A percentile compares a stretch with the other conserved stretches of the same genome.
Conservation (phyloP, 1,140 invertebrate genomes). For the Yoshiicerus persimilis region DNA sequence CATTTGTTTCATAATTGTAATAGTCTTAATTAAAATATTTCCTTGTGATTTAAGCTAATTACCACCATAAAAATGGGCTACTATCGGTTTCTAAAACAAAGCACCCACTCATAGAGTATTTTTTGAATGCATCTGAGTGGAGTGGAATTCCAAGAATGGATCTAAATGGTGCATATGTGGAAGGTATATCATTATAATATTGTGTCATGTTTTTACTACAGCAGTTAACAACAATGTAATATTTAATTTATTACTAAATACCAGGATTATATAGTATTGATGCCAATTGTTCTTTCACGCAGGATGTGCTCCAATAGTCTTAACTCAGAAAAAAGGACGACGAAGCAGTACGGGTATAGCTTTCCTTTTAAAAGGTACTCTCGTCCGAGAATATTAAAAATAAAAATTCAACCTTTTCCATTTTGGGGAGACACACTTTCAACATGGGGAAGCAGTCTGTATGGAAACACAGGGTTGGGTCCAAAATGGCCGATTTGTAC, state of each 20-base stretch:
- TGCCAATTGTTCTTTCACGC: no score
- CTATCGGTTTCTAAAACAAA: constrained; percentile 18
- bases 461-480: no score
- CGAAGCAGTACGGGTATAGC: not conserved
- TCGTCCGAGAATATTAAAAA: no score
- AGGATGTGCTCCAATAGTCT: not conserved
- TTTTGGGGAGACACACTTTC: no score
- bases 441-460: no score
- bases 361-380: no score
- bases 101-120: not conserved
- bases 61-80: constrained; percentile 29
- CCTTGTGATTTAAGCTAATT: constrained; percentile 31
- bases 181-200: constrained; percentile 3
- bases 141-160: constrained; percentile 23
- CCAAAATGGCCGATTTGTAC: no score
- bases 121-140: not conserved
- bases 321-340: not conserved
- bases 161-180: constrained; percentile 1
- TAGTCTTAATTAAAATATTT: no score
- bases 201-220: not conserved
- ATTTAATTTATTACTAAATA: no score
- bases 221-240: not conserved
- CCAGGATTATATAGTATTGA: no score
- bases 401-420: no score
- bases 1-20: no score